A percentile compares a stretch with the other conserved stretches of the same genome.
Evolutionary conservation across 2,888 invertebrate genomes (phyloP).

Genomic region (Aquatica leii): DNA sequence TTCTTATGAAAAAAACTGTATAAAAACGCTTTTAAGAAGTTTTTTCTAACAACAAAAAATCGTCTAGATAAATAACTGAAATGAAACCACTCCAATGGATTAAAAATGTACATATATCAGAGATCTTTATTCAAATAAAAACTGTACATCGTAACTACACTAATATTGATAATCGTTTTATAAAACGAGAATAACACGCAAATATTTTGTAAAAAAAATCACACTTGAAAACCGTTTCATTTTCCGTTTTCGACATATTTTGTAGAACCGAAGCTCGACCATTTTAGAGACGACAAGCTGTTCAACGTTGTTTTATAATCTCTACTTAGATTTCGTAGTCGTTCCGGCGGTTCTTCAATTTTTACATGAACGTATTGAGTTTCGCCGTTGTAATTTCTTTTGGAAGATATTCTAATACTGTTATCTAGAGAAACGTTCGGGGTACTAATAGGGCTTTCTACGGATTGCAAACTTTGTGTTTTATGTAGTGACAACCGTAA

Average conservation of each 20-base stretch:
- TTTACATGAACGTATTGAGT: constrained; percentile 48
- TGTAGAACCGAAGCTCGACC: constrained; percentile 38
- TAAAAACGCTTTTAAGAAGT: no score
- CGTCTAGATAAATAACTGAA: no score
- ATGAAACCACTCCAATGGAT: no score
- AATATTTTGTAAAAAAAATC: no score
- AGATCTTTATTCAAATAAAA: no score
- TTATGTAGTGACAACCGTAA: constrained; percentile 82
- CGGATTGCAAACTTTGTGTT: constrained; percentile 82
- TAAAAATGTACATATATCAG: no score
- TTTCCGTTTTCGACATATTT: constrained; percentile 50
- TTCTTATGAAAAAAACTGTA: no score
- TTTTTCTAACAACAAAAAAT: no score
- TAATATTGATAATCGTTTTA: no score
- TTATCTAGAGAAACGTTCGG: constrained; percentile 45
- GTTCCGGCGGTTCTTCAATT: constrained; percentile 30
- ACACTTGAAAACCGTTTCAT: not conserved
- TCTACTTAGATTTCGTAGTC: constrained; percentile 21
- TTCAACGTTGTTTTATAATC: constrained; percentile 23
- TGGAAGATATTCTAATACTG: constrained; percentile 64
- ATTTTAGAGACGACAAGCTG: constrained; percentile 34
- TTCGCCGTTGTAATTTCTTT: constrained; percentile 67
- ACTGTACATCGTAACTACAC: no score
- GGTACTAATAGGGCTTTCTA: constrained; percentile 61
- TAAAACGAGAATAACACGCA: no score